Percentiles rank a stretch among this genome's conserved stretches.
These are phyloP conservation scores for Gonioctena quinquepunctata DNA, from an alignment of 1,140 invertebrate genomes.

Conservation along the genomic window DNA sequence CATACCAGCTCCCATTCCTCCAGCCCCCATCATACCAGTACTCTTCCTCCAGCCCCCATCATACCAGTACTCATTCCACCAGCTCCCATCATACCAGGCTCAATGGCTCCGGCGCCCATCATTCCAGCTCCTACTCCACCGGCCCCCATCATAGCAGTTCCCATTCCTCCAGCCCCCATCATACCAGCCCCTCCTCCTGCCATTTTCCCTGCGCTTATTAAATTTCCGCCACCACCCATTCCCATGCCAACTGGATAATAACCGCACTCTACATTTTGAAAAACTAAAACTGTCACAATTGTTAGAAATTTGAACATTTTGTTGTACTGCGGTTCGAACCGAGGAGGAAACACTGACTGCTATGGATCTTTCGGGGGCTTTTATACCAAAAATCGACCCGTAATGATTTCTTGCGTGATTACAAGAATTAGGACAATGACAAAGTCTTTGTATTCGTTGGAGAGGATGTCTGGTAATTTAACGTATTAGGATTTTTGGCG, in stretches of 20 bases:
- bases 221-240: not conserved
- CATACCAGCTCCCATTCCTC: not conserved
- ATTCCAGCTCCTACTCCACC: conserved; percentile 27
- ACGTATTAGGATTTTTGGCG: not conserved
- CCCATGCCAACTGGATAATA: conserved; percentile 43
- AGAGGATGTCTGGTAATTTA: not conserved
- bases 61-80: conserved; percentile 12
- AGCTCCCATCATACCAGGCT: conserved; percentile 15
- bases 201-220: conserved; percentile 39
- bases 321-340: not conserved
- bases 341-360: not conserved
- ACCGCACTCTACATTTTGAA: conserved; percentile 44
- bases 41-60: conserved; percentile 16
- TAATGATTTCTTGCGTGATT: not conserved
- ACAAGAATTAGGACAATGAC: not conserved
- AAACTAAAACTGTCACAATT: not conserved
- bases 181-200: conserved; percentile 17
- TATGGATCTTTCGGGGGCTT: not conserved
- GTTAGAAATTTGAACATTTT: not conserved
- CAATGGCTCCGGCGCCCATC: conserved; percentile 37
- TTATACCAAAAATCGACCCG: not conserved
- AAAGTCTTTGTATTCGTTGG: not conserved
- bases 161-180: not conserved
- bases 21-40: conserved; percentile 20
- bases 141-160: conserved; percentile 32